A percentile compares a stretch with the other conserved stretches of the same genome.
Evolutionary conservation across 2,888 invertebrate genomes (phyloP).

Genomic region (Operophtera brumata): DNA sequence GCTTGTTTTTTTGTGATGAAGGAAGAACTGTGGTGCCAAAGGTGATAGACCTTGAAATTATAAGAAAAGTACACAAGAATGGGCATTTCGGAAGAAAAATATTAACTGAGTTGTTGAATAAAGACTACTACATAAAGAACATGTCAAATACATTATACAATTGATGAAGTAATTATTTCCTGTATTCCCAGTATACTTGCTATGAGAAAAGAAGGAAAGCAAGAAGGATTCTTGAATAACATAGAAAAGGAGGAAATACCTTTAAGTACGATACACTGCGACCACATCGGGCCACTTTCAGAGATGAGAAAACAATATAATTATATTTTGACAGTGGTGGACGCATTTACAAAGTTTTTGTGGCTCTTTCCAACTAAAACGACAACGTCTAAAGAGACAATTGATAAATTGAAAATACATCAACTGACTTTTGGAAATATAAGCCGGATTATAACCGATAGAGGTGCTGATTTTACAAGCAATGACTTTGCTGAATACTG

Average conservation of each 20-base stretch:
- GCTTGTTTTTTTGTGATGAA: background rate
- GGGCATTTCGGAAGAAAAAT: background rate
- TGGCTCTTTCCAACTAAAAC: conserved; percentile 32
- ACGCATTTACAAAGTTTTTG: conserved; percentile 30
- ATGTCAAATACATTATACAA: conserved; percentile 26
- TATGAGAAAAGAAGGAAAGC: conserved; percentile 36
- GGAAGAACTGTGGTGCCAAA: background rate
- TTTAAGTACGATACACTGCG: conserved; percentile 23
- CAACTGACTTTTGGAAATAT: conserved; percentile 27
- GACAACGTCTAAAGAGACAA: conserved; percentile 5
- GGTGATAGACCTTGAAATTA: background rate
- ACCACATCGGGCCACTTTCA: conserved; percentile 29
- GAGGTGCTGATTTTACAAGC: conserved; percentile 33
- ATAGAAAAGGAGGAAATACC: conserved; percentile 29
- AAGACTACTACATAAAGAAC: conserved; percentile 40
- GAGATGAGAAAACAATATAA: conserved; percentile 29
- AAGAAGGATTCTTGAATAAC: conserved; percentile 29
- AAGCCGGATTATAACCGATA: conserved; percentile 16
- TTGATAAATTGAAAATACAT: conserved; percentile 26
- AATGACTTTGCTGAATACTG: conserved; percentile 29
- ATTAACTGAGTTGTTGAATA: conserved; percentile 31
- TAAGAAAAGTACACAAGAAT: background rate
- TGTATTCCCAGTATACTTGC: conserved; percentile 36
- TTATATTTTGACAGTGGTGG: conserved; percentile 26
- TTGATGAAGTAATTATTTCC: conserved; percentile 19